Conservation (phyloP, 1,140 invertebrate genomes). For the Platorchestia sp. region DNA sequence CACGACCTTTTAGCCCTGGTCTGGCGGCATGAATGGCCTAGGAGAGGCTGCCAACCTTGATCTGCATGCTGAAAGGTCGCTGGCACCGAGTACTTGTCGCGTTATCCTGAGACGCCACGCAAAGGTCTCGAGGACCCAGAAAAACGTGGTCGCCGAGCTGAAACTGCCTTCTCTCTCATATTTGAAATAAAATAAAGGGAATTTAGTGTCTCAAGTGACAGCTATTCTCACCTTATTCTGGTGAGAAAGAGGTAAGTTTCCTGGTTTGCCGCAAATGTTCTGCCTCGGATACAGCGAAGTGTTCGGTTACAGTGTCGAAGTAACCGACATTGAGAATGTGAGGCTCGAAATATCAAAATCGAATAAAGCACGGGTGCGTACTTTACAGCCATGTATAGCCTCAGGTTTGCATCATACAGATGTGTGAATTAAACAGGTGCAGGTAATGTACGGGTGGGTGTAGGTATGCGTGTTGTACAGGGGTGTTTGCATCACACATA, state of each 20-base stretch:
- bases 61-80: constrained; percentile 35
- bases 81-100: background rate
- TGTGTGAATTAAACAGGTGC: too few species aligned
- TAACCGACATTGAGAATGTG: too few species aligned
- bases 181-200: background rate
- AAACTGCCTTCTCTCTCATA: background rate
- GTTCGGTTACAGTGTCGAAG: background rate
- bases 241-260: background rate
- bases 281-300: background rate
- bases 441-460: background rate
- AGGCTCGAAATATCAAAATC: background rate
- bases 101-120: background rate
- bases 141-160: background rate
- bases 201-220: background rate
- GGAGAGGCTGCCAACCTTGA: constrained; percentile 13
- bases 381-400: too few species aligned
- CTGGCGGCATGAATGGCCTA: background rate
- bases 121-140: background rate
- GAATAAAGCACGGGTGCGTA: background rate
- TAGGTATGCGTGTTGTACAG: background rate
- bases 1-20: constrained; percentile 27
- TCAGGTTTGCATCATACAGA: too few species aligned
- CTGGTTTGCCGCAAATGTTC: background rate
- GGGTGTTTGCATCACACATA: too few species aligned
- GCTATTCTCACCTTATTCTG: background rate